Percentiles rank a stretch among this genome's conserved stretches.
Evolutionary conservation across 2,888 invertebrate genomes (phyloP).

Genomic region (Leucophenga maculata): DNA sequence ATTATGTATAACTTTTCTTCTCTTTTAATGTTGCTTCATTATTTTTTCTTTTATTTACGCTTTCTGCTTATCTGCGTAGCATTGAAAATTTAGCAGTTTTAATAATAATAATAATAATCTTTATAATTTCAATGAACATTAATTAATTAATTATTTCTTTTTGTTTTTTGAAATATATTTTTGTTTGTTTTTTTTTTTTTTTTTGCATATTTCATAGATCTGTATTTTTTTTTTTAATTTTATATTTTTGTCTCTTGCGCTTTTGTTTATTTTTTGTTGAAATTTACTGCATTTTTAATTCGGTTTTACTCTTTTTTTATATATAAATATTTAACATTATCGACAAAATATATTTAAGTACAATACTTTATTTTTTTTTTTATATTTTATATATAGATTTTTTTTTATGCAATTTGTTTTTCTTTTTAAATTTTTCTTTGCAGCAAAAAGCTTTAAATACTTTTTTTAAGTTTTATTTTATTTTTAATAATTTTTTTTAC

Average conservation of each 20-base stretch:
- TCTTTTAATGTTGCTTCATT: neutral
- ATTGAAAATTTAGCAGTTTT: constrained; percentile 44
- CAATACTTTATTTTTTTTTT: constrained; percentile 38
- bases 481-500: neutral
- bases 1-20: neutral
- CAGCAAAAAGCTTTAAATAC: constrained; percentile 26
- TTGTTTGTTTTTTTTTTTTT: constrained; percentile 28
- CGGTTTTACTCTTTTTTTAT: constrained; percentile 28
- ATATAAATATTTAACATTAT: constrained; percentile 63
- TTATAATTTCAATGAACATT: constrained; percentile 48
- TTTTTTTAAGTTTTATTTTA: constrained; percentile 2
- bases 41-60: neutral
- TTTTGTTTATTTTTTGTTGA: constrained; percentile 15
- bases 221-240: constrained; percentile 22
- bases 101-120: constrained; percentile 39
- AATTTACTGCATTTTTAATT: constrained; percentile 19
- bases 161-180: constrained; percentile 27
- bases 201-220: constrained; percentile 27
- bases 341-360: constrained; percentile 59
- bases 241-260: constrained; percentile 3
- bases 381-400: constrained; percentile 34
- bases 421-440: constrained; percentile 22
- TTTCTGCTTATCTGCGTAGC: neutral
- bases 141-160: constrained; percentile 35
- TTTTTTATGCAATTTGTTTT: constrained; percentile 28